Conservation (phyloP, 2,797 vertebrate genomes). For the Hylomyscus alleni region DNA sequence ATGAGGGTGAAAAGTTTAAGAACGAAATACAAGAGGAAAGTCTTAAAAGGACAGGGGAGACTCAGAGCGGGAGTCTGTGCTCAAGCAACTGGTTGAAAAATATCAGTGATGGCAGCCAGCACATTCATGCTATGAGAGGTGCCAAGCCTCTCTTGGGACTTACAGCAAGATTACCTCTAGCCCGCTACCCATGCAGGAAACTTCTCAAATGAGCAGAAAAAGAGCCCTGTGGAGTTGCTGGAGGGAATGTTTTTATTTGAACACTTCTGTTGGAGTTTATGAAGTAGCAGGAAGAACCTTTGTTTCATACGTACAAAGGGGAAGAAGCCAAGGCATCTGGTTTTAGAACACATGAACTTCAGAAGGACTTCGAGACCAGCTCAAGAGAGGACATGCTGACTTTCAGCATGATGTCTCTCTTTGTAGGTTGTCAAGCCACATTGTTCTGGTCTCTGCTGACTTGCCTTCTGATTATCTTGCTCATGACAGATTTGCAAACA, state of each 20-base stretch:
- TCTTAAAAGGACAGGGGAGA: constrained; percentile 39
- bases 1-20: constrained; percentile 81
- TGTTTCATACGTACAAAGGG: neutral
- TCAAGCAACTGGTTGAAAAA: constrained; percentile 55
- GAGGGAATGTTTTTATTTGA: constrained; percentile 28
- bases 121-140: constrained; percentile 17
- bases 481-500: neutral
- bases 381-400: neutral
- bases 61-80: constrained; percentile 29
- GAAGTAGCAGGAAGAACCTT: neutral
- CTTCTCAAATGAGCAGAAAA: neutral
- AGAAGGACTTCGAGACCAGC: neutral
- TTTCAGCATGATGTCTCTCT: neutral
- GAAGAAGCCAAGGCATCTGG: neutral
- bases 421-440: neutral
- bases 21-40: constrained; percentile 71
- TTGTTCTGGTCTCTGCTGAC: neutral
- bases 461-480: neutral
- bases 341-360: neutral
- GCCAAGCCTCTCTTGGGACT: constrained; percentile 45
- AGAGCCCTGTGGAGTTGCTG: neutral
- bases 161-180: constrained; percentile 23
- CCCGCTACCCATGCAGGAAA: neutral
- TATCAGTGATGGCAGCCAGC: neutral
- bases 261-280: neutral